phyloP scores from a whole-genome alignment of 2,888 invertebrate species.

The Chirona hameri region DNA sequence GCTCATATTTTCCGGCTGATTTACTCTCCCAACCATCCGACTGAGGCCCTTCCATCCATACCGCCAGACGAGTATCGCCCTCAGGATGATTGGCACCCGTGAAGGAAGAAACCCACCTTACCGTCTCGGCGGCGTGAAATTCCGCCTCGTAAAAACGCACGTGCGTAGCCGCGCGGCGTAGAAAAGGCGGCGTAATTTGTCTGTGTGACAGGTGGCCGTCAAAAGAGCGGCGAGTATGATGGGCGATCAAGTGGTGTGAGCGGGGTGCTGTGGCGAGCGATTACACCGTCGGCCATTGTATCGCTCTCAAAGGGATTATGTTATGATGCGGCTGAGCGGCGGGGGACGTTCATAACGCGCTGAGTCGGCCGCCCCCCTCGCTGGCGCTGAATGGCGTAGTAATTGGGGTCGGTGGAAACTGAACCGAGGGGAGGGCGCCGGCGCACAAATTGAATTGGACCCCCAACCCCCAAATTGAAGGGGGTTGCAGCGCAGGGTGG shows the following conservation, averaged over 20 bases:
- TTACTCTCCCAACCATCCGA: not conserved
- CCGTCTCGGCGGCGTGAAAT: no score
- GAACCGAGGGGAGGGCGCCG: not conserved
- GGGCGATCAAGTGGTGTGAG: not conserved
- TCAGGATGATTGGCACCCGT: no score
- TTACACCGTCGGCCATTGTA: not conserved
- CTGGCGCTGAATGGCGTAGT: not conserved
- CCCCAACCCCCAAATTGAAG: no score
- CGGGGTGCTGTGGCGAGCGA: not conserved
- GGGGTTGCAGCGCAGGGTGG: no score
- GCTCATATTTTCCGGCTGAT: conserved; percentile 6
- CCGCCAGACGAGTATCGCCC: no score
- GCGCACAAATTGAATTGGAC: not conserved
- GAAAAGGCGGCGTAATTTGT: no score
- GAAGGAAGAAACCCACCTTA: no score
- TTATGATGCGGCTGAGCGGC: not conserved
- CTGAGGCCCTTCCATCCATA: not conserved
- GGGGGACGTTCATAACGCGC: not conserved
- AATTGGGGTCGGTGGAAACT: not conserved
- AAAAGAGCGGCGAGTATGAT: not conserved
- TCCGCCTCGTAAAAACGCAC: no score
- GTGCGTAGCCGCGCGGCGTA: no score
- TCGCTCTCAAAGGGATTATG: conserved; percentile 3
- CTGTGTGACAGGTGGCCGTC: not conserved
- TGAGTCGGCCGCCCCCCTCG: not conserved